Conservation (phyloP, 2,888 invertebrate genomes). For the Aquatica leii region DNA sequence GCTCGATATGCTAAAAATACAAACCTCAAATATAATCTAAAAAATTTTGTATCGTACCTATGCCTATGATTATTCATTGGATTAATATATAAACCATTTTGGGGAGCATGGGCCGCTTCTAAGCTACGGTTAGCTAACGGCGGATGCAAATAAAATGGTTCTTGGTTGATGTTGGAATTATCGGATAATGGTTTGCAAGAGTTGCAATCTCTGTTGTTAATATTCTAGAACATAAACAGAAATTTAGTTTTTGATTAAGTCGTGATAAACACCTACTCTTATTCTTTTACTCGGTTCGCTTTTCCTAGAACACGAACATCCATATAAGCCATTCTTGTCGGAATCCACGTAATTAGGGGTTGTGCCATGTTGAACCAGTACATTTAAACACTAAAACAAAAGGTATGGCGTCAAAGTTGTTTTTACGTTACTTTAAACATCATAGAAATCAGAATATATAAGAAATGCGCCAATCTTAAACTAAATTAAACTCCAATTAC, state of each 20-base stretch:
- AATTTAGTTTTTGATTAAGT: too few species aligned
- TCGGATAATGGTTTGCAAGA: conserved; percentile 52
- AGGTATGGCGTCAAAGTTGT: too few species aligned
- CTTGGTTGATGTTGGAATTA: conserved; percentile 56
- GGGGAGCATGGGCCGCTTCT: conserved; percentile 64
- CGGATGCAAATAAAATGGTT: conserved; percentile 81
- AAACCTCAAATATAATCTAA: too few species aligned
- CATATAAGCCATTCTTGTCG: conserved; percentile 54
- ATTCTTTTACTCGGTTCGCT: conserved; percentile 58
- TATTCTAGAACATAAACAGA: conserved; percentile 50
- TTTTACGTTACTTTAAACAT: too few species aligned
- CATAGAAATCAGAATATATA: too few species aligned
- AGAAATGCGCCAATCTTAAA: too few species aligned
- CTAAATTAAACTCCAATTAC: too few species aligned
- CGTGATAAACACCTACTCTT: conserved; percentile 41
- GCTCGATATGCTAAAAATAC: conserved; percentile 52
- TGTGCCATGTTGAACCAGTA: conserved; percentile 82
- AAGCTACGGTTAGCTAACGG: conserved; percentile 60
- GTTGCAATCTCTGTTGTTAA: conserved; percentile 57
- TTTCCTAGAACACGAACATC: conserved; percentile 61
- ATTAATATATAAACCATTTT: conserved; percentile 85
- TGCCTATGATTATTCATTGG: conserved; percentile 71
- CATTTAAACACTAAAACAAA: conserved; percentile 75
- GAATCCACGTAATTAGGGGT: conserved; percentile 69
- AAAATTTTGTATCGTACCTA: conserved; percentile 54